These are phyloP conservation scores for Syngnathus floridae DNA, from an alignment of 2,113 vertebrate species.

Conservation along the genomic window DNA sequence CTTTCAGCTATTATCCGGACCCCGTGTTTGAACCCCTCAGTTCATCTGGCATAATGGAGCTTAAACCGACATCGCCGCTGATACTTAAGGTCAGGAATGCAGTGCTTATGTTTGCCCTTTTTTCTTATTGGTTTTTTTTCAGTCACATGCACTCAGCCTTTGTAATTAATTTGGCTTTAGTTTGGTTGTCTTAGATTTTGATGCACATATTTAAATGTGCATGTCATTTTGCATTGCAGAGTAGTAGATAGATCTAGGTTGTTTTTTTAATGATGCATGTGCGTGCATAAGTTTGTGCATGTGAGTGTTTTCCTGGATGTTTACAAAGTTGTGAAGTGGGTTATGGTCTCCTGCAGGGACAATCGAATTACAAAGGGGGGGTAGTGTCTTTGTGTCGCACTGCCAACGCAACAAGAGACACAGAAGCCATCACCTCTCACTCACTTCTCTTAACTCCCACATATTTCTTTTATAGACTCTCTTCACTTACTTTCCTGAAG, in stretches of 20 bases:
- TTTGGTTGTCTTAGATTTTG: too few relatives aligned
- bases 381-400: conserved; percentile 46
- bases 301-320: conserved; percentile 36
- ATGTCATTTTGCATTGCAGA: neutral
- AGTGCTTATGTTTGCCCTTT: neutral
- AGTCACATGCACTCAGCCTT: too few relatives aligned
- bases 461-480: conserved; percentile 11
- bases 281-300: neutral
- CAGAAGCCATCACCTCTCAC: conserved; percentile 48
- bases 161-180: too few relatives aligned
- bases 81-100: conserved; percentile 85
- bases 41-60: conserved; percentile 84
- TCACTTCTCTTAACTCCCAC: conserved; percentile 5
- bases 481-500: conserved; percentile 11
- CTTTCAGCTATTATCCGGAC: conserved; percentile 89
- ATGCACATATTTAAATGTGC: neutral
- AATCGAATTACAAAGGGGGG: conserved; percentile 57
- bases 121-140: too few relatives aligned
- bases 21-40: conserved; percentile 87
- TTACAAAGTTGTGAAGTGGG: conserved; percentile 51
- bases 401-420: conserved; percentile 47
- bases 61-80: conserved; percentile 92
- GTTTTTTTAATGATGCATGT: neutral
- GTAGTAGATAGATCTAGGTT: neutral
- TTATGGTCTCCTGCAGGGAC: conserved; percentile 48